A percentile compares a stretch with the other conserved stretches of the same genome.
Evolutionary conservation across 2,888 invertebrate genomes (phyloP).

Genomic region (Lasiommata megera): DNA sequence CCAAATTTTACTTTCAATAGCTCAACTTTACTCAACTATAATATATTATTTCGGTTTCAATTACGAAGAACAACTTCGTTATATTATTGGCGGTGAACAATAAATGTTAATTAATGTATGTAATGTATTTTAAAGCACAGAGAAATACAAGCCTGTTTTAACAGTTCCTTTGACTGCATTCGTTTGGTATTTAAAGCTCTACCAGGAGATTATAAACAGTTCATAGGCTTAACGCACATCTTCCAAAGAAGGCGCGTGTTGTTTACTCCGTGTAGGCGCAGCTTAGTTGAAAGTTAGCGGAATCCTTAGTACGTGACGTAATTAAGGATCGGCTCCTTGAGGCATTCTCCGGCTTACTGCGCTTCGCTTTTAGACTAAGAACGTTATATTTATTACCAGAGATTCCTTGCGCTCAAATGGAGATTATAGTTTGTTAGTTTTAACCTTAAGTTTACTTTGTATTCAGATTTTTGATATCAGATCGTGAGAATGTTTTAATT

Average conservation of each 20-base stretch:
- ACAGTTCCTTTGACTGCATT: not conserved
- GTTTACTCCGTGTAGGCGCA: constrained; percentile 54
- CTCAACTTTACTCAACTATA: no score
- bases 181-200: not conserved
- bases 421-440: not conserved
- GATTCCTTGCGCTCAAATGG: constrained; percentile 2
- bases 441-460: not conserved
- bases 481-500: not conserved
- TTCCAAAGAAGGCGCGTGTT: constrained; percentile 58
- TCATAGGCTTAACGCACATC: constrained; percentile 61
- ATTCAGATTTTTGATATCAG: not conserved
- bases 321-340: constrained; percentile 49
- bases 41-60: no score
- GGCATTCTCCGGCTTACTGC: constrained; percentile 33
- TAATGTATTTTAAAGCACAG: no score
- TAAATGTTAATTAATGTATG: no score
- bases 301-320: constrained; percentile 65
- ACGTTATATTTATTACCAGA: constrained; percentile 21
- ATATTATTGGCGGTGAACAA: no score
- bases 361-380: constrained; percentile 29
- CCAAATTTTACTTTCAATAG: no score
- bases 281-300: constrained; percentile 57
- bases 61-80: no score
- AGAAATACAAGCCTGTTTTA: no score
- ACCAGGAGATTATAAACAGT: constrained; percentile 49